Evolutionary conservation across 2,113 vertebrate genomes (phyloP).

Genomic region (Melanostigma gelatinosum): DNA sequence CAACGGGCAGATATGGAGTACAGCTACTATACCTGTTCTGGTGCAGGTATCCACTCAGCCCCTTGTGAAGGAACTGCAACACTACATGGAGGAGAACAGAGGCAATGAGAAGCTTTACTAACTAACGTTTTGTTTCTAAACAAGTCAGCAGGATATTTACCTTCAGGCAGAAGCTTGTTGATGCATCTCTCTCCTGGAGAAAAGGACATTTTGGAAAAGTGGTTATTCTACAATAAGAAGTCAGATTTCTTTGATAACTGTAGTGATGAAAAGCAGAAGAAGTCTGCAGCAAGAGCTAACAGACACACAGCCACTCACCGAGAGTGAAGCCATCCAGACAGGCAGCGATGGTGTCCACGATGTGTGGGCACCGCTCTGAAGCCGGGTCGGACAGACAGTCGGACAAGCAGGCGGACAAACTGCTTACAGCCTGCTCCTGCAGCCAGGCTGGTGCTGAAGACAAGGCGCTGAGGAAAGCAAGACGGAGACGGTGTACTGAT

Average conservation of each 20-base stretch:
- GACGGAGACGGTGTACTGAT: background rate
- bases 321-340: conserved; percentile 89
- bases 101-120: background rate
- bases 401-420: conserved; percentile 84
- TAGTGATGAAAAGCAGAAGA: background rate
- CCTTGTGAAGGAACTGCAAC: conserved; percentile 88
- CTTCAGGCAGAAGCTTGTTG: conserved; percentile 85
- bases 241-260: background rate
- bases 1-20: background rate
- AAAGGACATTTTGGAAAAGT: background rate
- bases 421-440: conserved; percentile 64
- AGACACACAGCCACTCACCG: conserved; percentile 77
- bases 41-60: conserved; percentile 84
- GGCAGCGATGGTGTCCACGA: conserved; percentile 86
- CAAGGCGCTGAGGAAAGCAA: conserved; percentile 82
- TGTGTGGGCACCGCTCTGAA: conserved; percentile 79
- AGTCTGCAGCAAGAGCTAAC: background rate
- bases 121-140: background rate
- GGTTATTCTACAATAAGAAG: background rate
- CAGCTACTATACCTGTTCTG: conserved; percentile 86
- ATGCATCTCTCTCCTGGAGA: conserved; percentile 87
- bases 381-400: conserved; percentile 81
- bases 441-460: conserved; percentile 83
- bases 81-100: conserved; percentile 80
- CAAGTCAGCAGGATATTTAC: conserved; percentile 69